Base-by-base conservation (phyloP, 2,888 invertebrate genomes). In the Drosophila ustulata region DNA sequence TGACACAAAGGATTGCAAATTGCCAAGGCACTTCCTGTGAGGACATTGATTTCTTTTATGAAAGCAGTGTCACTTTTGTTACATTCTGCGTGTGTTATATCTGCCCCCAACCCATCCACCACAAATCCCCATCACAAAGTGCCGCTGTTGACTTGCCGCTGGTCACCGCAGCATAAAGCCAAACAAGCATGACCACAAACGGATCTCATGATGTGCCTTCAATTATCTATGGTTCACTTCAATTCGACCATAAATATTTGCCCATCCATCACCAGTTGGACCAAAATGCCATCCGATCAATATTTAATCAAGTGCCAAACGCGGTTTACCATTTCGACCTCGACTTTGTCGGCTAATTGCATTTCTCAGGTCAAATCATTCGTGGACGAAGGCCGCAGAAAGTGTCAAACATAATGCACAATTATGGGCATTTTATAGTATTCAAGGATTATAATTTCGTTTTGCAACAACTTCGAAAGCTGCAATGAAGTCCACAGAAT, bases 1-100 rank as follows among this genome's bases (percentile, higher is more conserved):
- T 91, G 90, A 90, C 80, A 89, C 91, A 91, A 91, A 91, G 90
- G 90, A 88, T 83, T 89, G 78, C 77, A 89, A 90, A 90, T 91
- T 91, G 90, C 82, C 89, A 83, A 75, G 77, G 83, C 71, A 83
- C 77, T 86, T 90, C 83, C 83, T 86, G 82, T 68, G 72, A 78
- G 74, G 83, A 82, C 83, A 83, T 86, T 79, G 83, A 86, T 86
- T 76, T 71, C 71, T 78, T 67, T 61, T 78, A 59, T 59, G 32
- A 61, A 32, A 66, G 41, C 43, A 32, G 39, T 59, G 51, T 66
- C 57, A 56, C 51, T 58, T 53, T 37, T 55, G 61, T 51, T 47
- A 49, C 47, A 32, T 39, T 47, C 9, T 49, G 30, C 46, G 28
- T 46, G 18, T n/a, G 32, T 32, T 9, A 32, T 32, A 9, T 9